Evolutionary conservation across 2,888 invertebrate species (phyloP).

Genomic region (Agrochola lota): DNA sequence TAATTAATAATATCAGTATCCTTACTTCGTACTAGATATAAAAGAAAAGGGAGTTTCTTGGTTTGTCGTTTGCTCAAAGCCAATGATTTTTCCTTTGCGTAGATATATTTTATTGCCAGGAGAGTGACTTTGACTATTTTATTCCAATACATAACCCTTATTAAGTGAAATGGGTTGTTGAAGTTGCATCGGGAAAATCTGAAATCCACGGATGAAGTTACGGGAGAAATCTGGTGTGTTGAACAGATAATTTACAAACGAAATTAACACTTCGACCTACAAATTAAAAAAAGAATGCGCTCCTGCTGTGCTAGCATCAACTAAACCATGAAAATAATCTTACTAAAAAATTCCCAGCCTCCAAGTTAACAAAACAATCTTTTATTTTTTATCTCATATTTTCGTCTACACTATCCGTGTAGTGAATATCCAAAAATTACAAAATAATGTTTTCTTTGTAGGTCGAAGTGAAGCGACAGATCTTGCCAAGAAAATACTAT

Average conservation of each 20-base stretch:
- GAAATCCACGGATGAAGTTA: not conserved
- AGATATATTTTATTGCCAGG: not conserved
- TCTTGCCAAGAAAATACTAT: conserved; percentile 43
- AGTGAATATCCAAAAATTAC: conserved; percentile 33
- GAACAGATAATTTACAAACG: not conserved
- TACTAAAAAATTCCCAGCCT: not conserved
- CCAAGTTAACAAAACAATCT: not conserved
- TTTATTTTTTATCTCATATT: not conserved
- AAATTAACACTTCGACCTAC: conserved; percentile 13
- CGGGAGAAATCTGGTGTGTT: not conserved
- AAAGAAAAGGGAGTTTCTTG: not conserved
- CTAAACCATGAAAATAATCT: not conserved
- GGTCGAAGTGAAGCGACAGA: conserved; percentile 57
- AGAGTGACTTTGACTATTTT: not conserved
- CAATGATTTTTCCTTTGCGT: not conserved
- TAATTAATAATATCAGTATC: not conserved
- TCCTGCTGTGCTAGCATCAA: not conserved
- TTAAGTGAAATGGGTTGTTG: not conserved
- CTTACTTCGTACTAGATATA: not conserved
- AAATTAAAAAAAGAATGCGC: not conserved
- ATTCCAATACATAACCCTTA: not conserved
- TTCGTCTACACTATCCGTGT: conserved; percentile 1
- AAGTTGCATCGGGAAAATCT: not conserved
- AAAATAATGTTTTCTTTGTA: conserved; percentile 51
- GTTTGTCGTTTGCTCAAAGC: not conserved